Conservation (phyloP, 2,888 invertebrate species). For the Elaeidobius kamerunicus region DNA sequence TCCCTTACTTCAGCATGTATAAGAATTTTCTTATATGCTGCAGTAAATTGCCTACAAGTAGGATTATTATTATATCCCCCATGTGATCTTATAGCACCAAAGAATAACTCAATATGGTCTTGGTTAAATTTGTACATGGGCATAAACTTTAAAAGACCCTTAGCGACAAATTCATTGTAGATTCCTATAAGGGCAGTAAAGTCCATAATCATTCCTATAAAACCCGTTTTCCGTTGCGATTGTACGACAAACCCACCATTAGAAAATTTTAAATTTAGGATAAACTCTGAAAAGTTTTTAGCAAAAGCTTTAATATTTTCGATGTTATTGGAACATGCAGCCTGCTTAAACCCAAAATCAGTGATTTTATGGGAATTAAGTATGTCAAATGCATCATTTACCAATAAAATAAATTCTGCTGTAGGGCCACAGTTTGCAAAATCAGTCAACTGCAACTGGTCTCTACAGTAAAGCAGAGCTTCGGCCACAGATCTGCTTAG, state of each 20-base stretch:
- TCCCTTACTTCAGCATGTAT: constrained; percentile 23
- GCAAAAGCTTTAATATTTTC: constrained; percentile 11
- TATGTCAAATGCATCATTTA: constrained; percentile 28
- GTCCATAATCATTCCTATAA: constrained; percentile 19
- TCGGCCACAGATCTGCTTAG: constrained; percentile 20
- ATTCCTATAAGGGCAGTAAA: constrained; percentile 12
- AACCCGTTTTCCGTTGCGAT: constrained; percentile 26
- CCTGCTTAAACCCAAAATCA: constrained; percentile 26
- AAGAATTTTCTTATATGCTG: constrained; percentile 25
- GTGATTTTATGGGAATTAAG: constrained; percentile 28
- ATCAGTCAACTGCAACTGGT: constrained; percentile 18
- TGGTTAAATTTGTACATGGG: constrained; percentile 28
- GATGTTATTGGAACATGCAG: constrained; percentile 17
- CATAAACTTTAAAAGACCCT: constrained; percentile 10
- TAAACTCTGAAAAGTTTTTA: constrained; percentile 10
- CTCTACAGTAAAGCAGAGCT: constrained; percentile 23
- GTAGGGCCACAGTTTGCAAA: constrained; percentile 26
- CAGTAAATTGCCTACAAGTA: constrained; percentile 26
- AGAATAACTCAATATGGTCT: constrained; percentile 30
- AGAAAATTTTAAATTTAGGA: constrained; percentile 21
- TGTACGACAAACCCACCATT: constrained; percentile 17
- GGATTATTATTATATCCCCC: constrained; percentile 29
- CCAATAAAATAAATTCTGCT: constrained; percentile 23
- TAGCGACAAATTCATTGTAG: constrained; percentile 11
- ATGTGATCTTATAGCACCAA: constrained; percentile 21